phyloP scores from a whole-genome alignment of 2,888 invertebrate species.

The Coremacera marginata region DNA sequence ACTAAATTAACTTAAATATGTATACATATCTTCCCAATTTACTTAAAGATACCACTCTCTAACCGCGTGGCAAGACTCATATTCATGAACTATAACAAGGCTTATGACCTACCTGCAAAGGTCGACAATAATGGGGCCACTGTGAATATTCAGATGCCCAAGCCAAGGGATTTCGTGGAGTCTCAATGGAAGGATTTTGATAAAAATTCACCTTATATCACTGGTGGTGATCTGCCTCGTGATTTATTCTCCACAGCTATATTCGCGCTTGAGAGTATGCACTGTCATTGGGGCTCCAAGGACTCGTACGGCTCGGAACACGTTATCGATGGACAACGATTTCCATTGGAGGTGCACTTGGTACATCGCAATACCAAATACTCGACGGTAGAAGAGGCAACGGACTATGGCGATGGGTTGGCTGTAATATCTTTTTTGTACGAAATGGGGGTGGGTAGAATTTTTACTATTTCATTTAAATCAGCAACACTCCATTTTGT shows the following conservation, averaged over 20 bases:
- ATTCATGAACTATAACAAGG: no score
- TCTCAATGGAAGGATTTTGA: no score
- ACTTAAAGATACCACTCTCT: no score
- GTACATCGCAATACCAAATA: conserved; percentile 76
- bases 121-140: no score
- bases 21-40: no score
- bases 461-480: background rate
- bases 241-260: conserved; percentile 41
- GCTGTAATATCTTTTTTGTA: conserved; percentile 77
- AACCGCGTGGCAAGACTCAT: no score
- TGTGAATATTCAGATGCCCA: no score
- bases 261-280: conserved; percentile 58
- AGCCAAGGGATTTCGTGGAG: no score
- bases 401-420: conserved; percentile 72
- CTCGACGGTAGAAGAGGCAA: conserved; percentile 71
- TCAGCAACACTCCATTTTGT: background rate
- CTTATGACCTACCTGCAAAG: no score
- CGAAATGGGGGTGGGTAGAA: conserved; percentile 66
- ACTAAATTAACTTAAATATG: no score
- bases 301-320: conserved; percentile 76
- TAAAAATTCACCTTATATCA: conserved; percentile 52
- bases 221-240: conserved; percentile 47
- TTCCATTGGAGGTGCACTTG: conserved; percentile 76
- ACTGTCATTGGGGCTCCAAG: conserved; percentile 80
- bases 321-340: conserved; percentile 67